Conservation (phyloP, 2,888 invertebrate species). For the Pristionchus japonicus region DNA sequence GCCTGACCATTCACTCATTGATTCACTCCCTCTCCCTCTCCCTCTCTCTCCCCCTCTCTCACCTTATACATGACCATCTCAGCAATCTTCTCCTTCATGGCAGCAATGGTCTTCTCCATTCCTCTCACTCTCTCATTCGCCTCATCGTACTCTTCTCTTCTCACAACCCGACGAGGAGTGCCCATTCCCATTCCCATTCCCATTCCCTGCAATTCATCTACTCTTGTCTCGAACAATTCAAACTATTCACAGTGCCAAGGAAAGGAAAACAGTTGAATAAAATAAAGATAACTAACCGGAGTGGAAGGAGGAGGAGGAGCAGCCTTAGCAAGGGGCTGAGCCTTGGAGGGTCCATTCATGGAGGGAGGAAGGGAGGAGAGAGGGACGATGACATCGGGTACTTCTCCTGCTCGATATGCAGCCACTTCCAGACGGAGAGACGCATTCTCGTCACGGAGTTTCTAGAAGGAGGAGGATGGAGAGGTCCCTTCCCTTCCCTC, state of each 20-base stretch:
- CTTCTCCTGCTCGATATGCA: constrained; percentile 40
- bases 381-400: background rate
- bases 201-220: background rate
- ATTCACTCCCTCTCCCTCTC: too few relatives aligned
- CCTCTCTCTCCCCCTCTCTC: too few relatives aligned
- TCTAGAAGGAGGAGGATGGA: constrained; percentile 15
- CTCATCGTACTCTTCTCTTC: constrained; percentile 29
- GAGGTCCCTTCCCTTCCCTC: too few relatives aligned
- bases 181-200: constrained; percentile 5
- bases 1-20: background rate
- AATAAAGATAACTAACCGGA: too few relatives aligned
- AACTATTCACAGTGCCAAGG: too few relatives aligned
- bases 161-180: constrained; percentile 11
- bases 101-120: constrained; percentile 30
- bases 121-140: background rate
- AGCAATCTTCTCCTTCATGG: constrained; percentile 39
- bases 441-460: constrained; percentile 43
- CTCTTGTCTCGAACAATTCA: too few relatives aligned
- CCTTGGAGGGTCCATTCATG: background rate
- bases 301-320: background rate
- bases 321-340: background rate
- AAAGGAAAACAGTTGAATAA: too few relatives aligned
- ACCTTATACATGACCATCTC: too few relatives aligned
- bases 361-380: background rate
- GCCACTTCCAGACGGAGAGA: constrained; percentile 30